These are phyloP conservation scores for Antedon mediterranea DNA, from an alignment of 53 echinoderm and acorn worm species.

Conservation along the genomic window DNA sequence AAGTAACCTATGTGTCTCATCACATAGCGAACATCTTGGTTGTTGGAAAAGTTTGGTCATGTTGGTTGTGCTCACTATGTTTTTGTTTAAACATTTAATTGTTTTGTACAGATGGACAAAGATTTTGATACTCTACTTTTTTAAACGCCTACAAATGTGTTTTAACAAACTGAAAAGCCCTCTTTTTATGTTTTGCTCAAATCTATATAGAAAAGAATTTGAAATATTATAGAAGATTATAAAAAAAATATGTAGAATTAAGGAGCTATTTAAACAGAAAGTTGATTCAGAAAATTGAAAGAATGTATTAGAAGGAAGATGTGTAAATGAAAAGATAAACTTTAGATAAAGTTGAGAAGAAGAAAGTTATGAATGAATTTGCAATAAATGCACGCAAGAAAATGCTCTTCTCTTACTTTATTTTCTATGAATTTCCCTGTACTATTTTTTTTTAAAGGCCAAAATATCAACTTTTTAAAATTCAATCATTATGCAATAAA, in stretches of 20 bases:
- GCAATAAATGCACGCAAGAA: constrained; percentile 1
- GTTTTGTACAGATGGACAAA: background rate
- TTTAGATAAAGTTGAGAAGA: background rate
- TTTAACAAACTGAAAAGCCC: background rate
- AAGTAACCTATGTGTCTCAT: background rate
- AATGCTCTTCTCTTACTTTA: background rate
- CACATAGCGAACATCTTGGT: background rate
- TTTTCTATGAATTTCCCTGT: too few species aligned
- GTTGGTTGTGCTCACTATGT: background rate
- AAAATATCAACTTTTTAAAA: too few species aligned
- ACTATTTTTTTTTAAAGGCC: too few species aligned
- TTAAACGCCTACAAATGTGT: background rate
- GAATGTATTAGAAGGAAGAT: background rate
- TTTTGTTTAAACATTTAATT: background rate
- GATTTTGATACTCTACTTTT: constrained; percentile 1
- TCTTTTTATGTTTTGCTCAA: background rate
- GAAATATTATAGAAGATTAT: constrained; percentile 1
- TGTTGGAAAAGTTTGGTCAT: background rate
- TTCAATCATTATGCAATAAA: too few species aligned
- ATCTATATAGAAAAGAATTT: background rate
- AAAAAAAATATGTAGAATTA: constrained; percentile 1
- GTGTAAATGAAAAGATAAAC: background rate
- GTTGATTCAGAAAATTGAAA: background rate
- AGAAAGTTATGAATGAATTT: background rate
- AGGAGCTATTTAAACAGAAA: background rate